Base-by-base conservation (phyloP, 2,888 invertebrate genomes). In the Strigamia transsilvanica region DNA sequence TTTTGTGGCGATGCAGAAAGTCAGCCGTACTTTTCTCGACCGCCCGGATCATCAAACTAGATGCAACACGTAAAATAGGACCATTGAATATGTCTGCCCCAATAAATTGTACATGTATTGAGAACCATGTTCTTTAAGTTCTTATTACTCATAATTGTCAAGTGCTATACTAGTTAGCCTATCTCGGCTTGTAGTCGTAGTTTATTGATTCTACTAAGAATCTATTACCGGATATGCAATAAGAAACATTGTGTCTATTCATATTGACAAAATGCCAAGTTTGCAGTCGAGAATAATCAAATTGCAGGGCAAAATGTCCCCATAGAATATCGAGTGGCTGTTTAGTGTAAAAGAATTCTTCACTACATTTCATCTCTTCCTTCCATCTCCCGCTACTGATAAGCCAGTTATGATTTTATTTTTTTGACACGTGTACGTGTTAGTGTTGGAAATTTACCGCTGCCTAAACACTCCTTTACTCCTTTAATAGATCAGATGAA, bases 301-400 rank as follows among this genome's bases (percentile, higher is more conserved):
- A 66, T 66, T 66, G 66, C 27, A 66, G 23, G 4, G 66, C 32
- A 66, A 66, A 66, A 66, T 66, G 66, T 27, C 27, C 66, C 23
- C 7, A 66, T 66, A 27, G 66, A 66, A 66, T 66, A 66, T 66
- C 66, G 66, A 66, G 66, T 66, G 23, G 27, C 66, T 61, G 51
- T 51, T 66, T 21, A 6, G 23, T n/a, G 51, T 4, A 51, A 51
- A n/a, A 18, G 51, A 66, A 66, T 66, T 66, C 66, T 66, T 66
- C 12, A 23, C 32, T 23, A 13, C 66, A 66, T 27, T 23, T 27
- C n/a, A 51, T 15, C 23, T 27, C 66, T 7, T 27, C 13, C 12
- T 66, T 12, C 66, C 32, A 66, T 66, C 66, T 12, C 27, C 66
- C 27, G 9, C 13, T 66, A 66, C 27, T 66, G 66, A 66, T 66